Evolutionary conservation across 2,797 vertebrate genomes (phyloP), one percentile per base, ranked within the genome.

Genomic region (Furcifer pardalis): DNA sequence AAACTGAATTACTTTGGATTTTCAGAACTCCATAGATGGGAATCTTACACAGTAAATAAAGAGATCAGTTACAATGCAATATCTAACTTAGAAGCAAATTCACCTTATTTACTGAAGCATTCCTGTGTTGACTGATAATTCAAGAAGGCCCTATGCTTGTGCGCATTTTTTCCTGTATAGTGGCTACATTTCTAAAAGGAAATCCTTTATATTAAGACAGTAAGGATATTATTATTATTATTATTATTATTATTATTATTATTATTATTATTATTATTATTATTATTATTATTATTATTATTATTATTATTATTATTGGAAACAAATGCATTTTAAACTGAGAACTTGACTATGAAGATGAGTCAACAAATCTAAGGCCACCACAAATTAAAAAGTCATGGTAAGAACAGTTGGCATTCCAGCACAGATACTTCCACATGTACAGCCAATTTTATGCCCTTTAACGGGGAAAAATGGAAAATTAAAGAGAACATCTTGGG

Each of bases 261-360:
- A n/a, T n/a, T n/a, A n/a, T n/a, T n/a, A n/a, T n/a, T n/a, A n/a
- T n/a, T n/a, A n/a, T n/a, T n/a, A n/a, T n/a, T n/a, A n/a, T n/a
- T n/a, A n/a, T n/a, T n/a, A n/a, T n/a, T n/a, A n/a, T n/a, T n/a
- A n/a, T n/a, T n/a, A n/a, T n/a, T n/a, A n/a, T n/a, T n/a, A n/a
- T n/a, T n/a, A n/a, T n/a, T n/a, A n/a, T n/a, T n/a, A n/a, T n/a
- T n/a, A n/a, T n/a, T n/a, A n/a, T 90, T 83, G 49, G 88, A 93
- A 93, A 83, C 81, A 89, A 93, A 74, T 87, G 89, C 90, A 92
- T 86, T 91, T 90, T 93, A 95, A 92, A 84, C 87, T 89, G 59
- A 89, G 83, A 56, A 92, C 42, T 93, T 93, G 93, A 91, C 78
- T 72, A 87, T 69, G 84, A 86, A 79, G 27, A 73, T 83, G 88